A percentile compares a stretch with the other conserved stretches of the same genome.
Evolutionary conservation across 2,113 vertebrate genomes (phyloP).

Genomic region (Spizaetus ornatus): DNA sequence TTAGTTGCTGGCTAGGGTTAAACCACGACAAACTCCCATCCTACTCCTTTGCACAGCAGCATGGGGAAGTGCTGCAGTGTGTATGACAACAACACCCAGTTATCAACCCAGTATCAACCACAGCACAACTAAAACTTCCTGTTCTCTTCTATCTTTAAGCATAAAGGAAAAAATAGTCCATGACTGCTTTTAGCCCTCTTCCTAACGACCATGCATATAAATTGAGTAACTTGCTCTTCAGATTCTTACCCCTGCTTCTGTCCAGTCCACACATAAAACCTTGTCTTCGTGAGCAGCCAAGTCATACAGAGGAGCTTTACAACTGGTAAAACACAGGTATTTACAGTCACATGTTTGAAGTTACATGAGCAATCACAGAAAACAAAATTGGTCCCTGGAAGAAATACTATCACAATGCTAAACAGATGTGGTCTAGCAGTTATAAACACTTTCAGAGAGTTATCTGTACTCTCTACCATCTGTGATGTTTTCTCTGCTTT

Average conservation of each 20-base stretch:
- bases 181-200: background rate
- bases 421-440: background rate
- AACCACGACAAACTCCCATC: background rate
- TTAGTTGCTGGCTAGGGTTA: too few species aligned
- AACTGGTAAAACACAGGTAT: conserved; percentile 71
- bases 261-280: conserved; percentile 96
- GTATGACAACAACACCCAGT: background rate
- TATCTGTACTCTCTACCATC: background rate
- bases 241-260: conserved; percentile 87
- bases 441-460: background rate
- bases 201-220: background rate
- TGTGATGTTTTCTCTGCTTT: background rate
- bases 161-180: background rate
- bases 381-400: background rate
- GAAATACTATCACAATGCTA: background rate
- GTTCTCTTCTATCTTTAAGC: background rate
- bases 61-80: background rate
- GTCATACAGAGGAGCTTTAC: conserved; percentile 94
- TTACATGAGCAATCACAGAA: background rate
- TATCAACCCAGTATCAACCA: background rate
- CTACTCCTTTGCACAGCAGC: background rate
- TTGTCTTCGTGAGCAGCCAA: conserved; percentile 96
- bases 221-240: background rate
- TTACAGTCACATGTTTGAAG: background rate
- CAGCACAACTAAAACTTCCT: background rate